A percentile compares a stretch with the other conserved stretches of the same genome.
Conservation (phyloP, 2,888 invertebrate species). For the Glyphotaelius pellucidus region DNA sequence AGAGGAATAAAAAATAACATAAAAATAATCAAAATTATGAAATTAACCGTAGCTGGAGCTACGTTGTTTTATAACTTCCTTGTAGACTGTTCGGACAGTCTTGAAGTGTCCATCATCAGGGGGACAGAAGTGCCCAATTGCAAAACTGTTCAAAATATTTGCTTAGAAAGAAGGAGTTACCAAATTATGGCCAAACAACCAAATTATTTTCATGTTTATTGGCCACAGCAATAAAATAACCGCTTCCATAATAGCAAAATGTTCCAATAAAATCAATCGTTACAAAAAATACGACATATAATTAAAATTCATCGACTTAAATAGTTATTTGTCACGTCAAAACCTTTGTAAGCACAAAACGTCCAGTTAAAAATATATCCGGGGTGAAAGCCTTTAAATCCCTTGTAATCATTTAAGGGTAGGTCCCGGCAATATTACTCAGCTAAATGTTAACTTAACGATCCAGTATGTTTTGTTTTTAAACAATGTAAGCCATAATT, state of each 20-base stretch:
- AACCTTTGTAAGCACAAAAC: neutral
- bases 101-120: no score
- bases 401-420: neutral
- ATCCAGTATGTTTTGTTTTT: constrained; percentile 13
- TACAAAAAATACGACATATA: neutral
- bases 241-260: no score
- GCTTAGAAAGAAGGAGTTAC: neutral
- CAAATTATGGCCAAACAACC: no score
- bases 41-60: no score
- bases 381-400: neutral
- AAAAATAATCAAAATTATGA: no score
- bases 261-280: neutral
- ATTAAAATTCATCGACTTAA: neutral
- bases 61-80: no score
- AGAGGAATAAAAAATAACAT: no score
- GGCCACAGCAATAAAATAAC: neutral
- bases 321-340: neutral
- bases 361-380: constrained; percentile 2
- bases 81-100: no score
- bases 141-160: neutral
- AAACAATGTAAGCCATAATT: constrained; percentile 29
- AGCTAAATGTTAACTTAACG: constrained; percentile 17
- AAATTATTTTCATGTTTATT: neutral
- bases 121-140: neutral
- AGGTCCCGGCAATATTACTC: neutral